Percentiles rank a stretch among this genome's conserved stretches.
Conservation (phyloP, 2,888 invertebrate genomes). For the Epinotia demarniana region DNA sequence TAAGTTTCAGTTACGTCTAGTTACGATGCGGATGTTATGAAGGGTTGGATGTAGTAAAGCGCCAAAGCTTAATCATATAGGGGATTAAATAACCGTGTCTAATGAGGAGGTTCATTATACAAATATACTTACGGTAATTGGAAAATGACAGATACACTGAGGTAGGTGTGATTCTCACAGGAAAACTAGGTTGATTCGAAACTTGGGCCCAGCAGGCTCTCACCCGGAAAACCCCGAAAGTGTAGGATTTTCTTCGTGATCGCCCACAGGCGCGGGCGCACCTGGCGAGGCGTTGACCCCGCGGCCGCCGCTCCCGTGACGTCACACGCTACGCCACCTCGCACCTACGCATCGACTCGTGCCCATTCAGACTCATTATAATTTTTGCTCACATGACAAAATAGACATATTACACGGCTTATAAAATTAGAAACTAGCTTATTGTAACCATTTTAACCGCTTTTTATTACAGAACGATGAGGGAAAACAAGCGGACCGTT, state of each 20-base stretch:
- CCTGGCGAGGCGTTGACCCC: conserved; percentile 78
- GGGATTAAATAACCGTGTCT: no score
- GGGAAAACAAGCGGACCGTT: background rate
- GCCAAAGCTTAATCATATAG: no score
- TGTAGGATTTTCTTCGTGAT: conserved; percentile 13
- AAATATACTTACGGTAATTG: no score
- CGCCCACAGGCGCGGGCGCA: conserved; percentile 64
- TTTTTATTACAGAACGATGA: background rate
- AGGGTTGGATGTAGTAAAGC: no score
- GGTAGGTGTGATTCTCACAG: no score
- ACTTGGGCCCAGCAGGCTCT: background rate
- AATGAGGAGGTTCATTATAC: no score
- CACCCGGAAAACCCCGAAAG: conserved; percentile 33
- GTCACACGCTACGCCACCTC: conserved; percentile 69
- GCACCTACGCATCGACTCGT: conserved; percentile 58
- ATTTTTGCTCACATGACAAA: background rate
- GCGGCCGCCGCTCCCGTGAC: conserved; percentile 76
- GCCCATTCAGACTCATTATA: conserved; percentile 20
- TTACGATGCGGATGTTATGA: no score
- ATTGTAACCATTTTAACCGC: background rate
- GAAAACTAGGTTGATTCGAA: no score
- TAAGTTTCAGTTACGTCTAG: background rate
- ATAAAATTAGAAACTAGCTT: background rate
- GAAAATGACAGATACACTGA: no score
- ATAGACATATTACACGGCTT: background rate